Base-by-base conservation (phyloP, 30 jellyfish, hydroid and myxozoan genomes). In the Aurelia sp. region DNA sequence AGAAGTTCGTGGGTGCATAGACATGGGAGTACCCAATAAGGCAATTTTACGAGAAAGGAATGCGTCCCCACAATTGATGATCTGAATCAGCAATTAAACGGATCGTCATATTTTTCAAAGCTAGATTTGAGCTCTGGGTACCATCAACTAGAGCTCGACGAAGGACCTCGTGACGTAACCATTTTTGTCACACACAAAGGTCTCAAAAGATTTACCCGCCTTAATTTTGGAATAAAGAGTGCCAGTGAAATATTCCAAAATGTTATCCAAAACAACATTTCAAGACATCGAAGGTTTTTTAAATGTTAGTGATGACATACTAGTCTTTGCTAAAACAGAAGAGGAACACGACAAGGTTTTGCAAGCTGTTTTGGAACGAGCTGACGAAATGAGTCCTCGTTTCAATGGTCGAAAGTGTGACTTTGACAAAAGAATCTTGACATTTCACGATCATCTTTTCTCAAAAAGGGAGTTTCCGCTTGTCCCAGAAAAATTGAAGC, bases 11-110 rank as follows among this genome's bases (percentile, higher is more conserved):
- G 30, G 82, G 30, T 89, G 96, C 78, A 65, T 82, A 48, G 97
- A 89, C 90, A 92, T 92, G 68, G 69, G 96, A 48, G 18, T 53
- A 33, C 72, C 87, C 13, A 89, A 89, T 73, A 89, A 55, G 21
- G 91, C 83, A 60, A 89, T 80, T 59, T 35, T 51, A 60, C 90
- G 94, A 19, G 81, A 57, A 80, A 67, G 41, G 57, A 66, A 63
- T 8, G 67, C 38, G 24, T 13, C 11, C 63, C 63, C 63, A 52
- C 63, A 9, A 16, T 52, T 52, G 63, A 52, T 52, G 63, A 16
- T 16, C 11, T 52, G 15, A 52, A 9, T 16, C 63, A 52, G 15
- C 16, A 52, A 52, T 16, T 52, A 9, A 11, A 52, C 63, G 63
- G 63, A 52, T 11, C 63, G 16, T 11, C 13, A 16, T 11, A 9